These are phyloP conservation scores for Drosophila quinaria DNA, from an alignment of 2,888 invertebrate species.

Conservation along the genomic window DNA sequence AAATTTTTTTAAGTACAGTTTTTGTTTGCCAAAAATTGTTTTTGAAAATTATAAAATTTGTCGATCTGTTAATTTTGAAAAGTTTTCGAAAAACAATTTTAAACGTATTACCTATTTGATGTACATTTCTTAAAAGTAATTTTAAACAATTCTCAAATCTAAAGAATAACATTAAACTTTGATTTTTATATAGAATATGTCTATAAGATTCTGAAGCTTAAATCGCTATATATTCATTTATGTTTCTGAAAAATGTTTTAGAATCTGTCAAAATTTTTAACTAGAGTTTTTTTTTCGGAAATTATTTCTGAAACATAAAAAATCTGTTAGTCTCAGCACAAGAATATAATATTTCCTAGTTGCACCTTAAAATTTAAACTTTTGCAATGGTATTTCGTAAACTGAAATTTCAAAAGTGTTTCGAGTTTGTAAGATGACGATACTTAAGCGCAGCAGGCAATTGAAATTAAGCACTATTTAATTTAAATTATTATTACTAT, in stretches of 20 bases:
- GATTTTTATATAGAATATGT: neutral
- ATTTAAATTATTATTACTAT: constrained; percentile 64
- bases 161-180: neutral
- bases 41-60: too few species aligned
- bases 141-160: too few species aligned
- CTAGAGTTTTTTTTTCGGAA: too few species aligned
- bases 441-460: constrained; percentile 76
- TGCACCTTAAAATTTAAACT: neutral
- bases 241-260: neutral
- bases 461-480: constrained; percentile 72
- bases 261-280: neutral
- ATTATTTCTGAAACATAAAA: neutral
- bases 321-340: neutral
- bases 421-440: constrained; percentile 51
- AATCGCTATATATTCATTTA: too few species aligned
- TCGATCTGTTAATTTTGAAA: too few species aligned
- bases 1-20: too few species aligned
- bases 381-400: constrained; percentile 41
- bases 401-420: constrained; percentile 17
- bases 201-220: neutral
- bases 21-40: too few species aligned
- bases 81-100: too few species aligned
- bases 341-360: neutral
- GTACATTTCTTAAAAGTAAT: neutral
- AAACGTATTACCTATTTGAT: too few species aligned